Base-by-base conservation (phyloP, 1,140 invertebrate species). In the Carcinoscorpius rotundicauda region DNA sequence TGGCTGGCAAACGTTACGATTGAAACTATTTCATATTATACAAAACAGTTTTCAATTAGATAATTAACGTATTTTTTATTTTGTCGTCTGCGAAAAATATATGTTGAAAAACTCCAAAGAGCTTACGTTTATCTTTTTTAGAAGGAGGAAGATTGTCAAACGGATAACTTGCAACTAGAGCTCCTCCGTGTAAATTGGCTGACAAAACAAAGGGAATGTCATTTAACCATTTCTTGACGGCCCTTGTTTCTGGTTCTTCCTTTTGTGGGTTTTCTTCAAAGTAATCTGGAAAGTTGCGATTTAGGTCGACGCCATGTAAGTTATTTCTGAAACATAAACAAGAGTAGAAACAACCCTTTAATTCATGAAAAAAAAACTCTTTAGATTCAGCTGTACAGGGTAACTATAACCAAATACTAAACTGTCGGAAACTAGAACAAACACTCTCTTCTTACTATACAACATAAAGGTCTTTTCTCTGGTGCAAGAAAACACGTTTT, bases 151-250 rank as follows among this genome's bases (percentile, higher is more conserved):
- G 83, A 72, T 90, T 86, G 74, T 96, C 93, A 72, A 82, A 97
- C 0, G 93, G 93, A 78, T 93, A 96, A 78, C 95, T 96, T n/a
- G 91, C 91, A 0, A 96, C 92, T 60, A 95, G 76, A 49, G 90
- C 87, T 6, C 92, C 91, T 6, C 94, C 95, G 74, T 98, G 96
- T 3, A 98, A 78, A 80, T 97, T 97, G 4, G 94, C 93, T 1
- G 93, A 97, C 4, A 98, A 77, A 4, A 97, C 93, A 79, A 99
- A 98, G 0, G 91, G 92, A 71, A 86, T 81, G 4, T 82, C 78
- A 5, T 82, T 75, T 0, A 92, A 85, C 95, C 95, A 98, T 57
- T 87, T 80, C 83, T 98, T 97, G 0, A 98, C 84, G 1, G 91
- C 91, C 63, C 77, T 72, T 0, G 93, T 97, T 80, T 99, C 95